Evolutionary conservation across 2,797 vertebrate genomes (phyloP).

Genomic region (Falco biarmicus): DNA sequence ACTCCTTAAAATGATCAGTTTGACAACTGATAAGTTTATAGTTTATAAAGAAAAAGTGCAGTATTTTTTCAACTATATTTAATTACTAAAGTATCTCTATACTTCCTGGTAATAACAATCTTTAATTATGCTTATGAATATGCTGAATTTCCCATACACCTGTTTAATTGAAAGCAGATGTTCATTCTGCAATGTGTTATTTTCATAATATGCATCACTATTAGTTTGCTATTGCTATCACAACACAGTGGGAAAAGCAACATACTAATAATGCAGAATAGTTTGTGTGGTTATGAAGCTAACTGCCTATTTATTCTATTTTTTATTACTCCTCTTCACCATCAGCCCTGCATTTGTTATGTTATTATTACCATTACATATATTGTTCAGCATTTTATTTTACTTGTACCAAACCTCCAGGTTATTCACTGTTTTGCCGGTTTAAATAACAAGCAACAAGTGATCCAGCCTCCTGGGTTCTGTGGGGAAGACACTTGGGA

Average conservation of each 20-base stretch:
- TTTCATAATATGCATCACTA: not conserved
- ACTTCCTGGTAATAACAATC: not conserved
- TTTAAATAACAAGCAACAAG: not conserved
- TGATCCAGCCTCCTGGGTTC: not conserved
- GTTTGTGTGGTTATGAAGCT: not conserved
- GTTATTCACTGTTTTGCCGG: not conserved
- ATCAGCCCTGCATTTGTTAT: not conserved
- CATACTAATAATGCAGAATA: not conserved
- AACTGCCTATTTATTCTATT: not conserved
- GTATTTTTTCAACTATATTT: conserved; percentile 5
- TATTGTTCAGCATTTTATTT: not conserved
- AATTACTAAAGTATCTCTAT: not conserved
- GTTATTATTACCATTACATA: not conserved
- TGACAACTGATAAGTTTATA: not conserved
- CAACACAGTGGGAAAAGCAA: not conserved
- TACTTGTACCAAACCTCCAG: not conserved
- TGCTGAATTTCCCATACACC: conserved; percentile 38
- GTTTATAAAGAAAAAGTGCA: not conserved
- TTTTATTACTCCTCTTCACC: not conserved
- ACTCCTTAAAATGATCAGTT: not conserved
- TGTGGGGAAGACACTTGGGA: not conserved
- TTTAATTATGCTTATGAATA: conserved; percentile 39
- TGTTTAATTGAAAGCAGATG: conserved; percentile 54
- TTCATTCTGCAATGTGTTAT: conserved; percentile 23
- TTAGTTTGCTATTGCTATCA: conserved; percentile 10